Conservation (phyloP, 2,797 vertebrate genomes). For the Cryptoprocta ferox region DNA sequence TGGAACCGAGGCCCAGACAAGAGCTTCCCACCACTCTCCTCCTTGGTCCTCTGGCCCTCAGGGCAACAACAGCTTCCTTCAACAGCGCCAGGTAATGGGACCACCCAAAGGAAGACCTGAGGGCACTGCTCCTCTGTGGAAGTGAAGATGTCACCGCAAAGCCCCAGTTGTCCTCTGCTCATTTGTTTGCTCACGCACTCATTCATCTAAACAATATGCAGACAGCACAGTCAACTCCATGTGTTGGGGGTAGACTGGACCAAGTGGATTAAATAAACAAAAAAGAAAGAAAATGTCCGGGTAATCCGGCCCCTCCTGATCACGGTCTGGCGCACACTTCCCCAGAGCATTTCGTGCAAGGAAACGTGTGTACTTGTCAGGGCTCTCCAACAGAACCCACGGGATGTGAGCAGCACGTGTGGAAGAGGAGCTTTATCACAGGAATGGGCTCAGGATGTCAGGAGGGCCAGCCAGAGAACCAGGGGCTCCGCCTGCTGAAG, state of each 20-base stretch:
- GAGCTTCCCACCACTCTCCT: neutral
- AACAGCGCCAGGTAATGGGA: no score
- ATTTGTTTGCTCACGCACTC: no score
- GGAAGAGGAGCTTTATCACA: neutral
- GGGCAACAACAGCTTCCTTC: neutral
- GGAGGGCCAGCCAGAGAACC: neutral
- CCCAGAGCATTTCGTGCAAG: neutral
- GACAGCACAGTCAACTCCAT: neutral
- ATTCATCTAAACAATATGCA: accelerated
- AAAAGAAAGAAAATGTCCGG: neutral
- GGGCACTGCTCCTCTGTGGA: neutral
- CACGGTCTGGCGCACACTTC: neutral
- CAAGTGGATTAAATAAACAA: neutral
- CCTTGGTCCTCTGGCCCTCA: neutral
- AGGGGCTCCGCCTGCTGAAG: no score
- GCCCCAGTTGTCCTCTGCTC: no score
- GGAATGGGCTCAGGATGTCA: neutral
- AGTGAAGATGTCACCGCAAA: neutral
- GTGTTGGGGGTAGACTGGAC: neutral
- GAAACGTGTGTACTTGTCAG: no score
- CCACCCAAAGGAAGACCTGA: neutral
- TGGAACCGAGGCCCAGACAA: neutral
- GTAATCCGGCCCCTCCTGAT: no score
- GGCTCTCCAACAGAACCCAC: no score
- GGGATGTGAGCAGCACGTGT: accelerated